phyloP scores from a whole-genome alignment of 2,888 invertebrate genomes.

The Nysson spinosus region DNA sequence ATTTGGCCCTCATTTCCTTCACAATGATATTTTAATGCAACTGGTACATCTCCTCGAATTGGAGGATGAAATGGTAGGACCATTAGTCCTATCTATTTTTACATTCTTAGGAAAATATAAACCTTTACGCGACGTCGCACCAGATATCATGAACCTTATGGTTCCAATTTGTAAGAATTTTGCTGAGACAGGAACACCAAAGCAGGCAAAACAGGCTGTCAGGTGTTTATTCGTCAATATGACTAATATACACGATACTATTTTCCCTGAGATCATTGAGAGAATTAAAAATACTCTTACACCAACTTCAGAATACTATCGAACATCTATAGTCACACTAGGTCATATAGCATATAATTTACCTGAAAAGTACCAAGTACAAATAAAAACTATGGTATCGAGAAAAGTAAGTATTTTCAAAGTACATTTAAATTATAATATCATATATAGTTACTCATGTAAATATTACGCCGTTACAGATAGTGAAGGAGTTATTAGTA shows the following conservation, averaged over 20 bases:
- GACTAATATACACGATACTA: conserved; percentile 83
- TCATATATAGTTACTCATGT: neutral
- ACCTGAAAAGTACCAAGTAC: conserved; percentile 92
- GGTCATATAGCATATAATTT: conserved; percentile 96
- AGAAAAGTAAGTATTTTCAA: conserved; percentile 82
- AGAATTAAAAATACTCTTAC: conserved; percentile 86
- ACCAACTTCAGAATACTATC: conserved; percentile 88
- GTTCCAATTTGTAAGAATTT: conserved; percentile 93
- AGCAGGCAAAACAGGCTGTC: conserved; percentile 98
- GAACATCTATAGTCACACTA: conserved; percentile 95
- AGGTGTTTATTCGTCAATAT: conserved; percentile 94
- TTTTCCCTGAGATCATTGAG: conserved; percentile 91
- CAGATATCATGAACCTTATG: conserved; percentile 86
- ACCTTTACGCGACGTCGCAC: conserved; percentile 88
- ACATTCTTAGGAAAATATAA: conserved; percentile 93
- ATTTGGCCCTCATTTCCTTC: conserved; percentile 95
- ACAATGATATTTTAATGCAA: conserved; percentile 88
- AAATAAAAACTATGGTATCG: conserved; percentile 96
- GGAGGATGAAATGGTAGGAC: conserved; percentile 89
- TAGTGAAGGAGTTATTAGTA: conserved; percentile 96
- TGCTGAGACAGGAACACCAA: conserved; percentile 92
- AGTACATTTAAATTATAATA: neutral
- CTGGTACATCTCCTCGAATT: conserved; percentile 87
- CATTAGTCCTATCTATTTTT: conserved; percentile 89
- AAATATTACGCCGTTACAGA: conserved; percentile 77